Percentiles rank a stretch among this genome's conserved stretches.
Evolutionary conservation across 2,797 vertebrate genomes (phyloP).

Genomic region (Pristis pectinata): DNA sequence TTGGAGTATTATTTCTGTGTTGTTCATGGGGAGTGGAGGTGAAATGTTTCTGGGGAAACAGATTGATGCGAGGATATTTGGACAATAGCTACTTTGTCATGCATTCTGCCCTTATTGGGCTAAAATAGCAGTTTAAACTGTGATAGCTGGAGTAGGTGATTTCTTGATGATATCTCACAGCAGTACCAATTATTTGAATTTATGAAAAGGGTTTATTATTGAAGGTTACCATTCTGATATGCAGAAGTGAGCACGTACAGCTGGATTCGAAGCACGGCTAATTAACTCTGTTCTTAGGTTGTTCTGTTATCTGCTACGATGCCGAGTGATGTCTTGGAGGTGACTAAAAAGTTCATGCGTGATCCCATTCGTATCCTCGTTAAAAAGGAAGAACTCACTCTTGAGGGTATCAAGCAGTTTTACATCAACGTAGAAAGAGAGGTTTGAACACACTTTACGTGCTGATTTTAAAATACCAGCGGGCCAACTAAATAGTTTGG

Average conservation of each 20-base stretch:
- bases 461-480: background rate
- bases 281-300: conserved; percentile 60
- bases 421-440: conserved; percentile 97
- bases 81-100: background rate
- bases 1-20: background rate
- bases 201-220: no score
- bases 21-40: background rate
- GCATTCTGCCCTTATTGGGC: background rate
- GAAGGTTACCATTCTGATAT: background rate
- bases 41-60: background rate
- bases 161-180: no score
- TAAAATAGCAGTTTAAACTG: background rate
- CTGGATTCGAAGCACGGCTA: background rate
- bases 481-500: background rate
- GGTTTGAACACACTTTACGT: conserved; percentile 51
- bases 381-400: conserved; percentile 96
- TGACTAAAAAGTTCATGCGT: conserved; percentile 98
- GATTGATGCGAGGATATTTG: background rate
- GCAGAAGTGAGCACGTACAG: background rate
- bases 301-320: conserved; percentile 95
- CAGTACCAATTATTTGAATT: no score
- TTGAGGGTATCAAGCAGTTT: conserved; percentile 98
- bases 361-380: conserved; percentile 96
- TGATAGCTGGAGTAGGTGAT: background rate
- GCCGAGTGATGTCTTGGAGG: conserved; percentile 95